Percentiles rank a stretch among this genome's conserved stretches.
Evolutionary conservation across 1,140 invertebrate genomes (phyloP).

Genomic region (Bradynema listronoti): DNA sequence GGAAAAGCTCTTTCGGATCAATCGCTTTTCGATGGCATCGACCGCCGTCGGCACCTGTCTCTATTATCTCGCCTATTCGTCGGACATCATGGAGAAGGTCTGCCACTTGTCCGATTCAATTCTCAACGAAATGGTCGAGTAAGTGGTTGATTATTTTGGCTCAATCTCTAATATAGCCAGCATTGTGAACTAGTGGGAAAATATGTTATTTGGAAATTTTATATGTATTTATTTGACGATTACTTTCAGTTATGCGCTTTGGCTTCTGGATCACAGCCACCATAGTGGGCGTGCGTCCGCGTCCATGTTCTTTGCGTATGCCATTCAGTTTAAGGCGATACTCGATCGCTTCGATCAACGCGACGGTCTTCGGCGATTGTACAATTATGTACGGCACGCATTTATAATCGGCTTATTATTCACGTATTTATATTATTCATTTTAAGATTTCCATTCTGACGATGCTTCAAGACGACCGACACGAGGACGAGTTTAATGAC

Average conservation of each 20-base stretch:
- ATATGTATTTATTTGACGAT: neutral
- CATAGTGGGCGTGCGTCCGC: slow-evolving; percentile 31
- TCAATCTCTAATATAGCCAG: neutral
- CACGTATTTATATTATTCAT: neutral
- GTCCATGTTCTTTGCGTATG: slow-evolving; percentile 35
- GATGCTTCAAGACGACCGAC: slow-evolving; percentile 16
- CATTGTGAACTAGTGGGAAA: no score
- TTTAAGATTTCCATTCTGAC: slow-evolving; percentile 27
- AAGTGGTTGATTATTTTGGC: slow-evolving; percentile 3
- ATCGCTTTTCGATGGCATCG: slow-evolving; percentile 31
- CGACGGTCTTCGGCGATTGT: slow-evolving; percentile 32
- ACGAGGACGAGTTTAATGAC: slow-evolving; percentile 18
- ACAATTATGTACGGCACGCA: slow-evolving; percentile 37
- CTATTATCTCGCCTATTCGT: slow-evolving; percentile 30
- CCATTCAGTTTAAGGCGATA: slow-evolving; percentile 27
- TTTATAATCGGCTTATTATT: neutral
- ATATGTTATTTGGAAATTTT: no score
- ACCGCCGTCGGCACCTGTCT: slow-evolving; percentile 39
- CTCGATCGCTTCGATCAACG: slow-evolving; percentile 35
- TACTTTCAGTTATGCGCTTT: slow-evolving; percentile 30
- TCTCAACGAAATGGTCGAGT: slow-evolving; percentile 36
- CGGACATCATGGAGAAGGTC: slow-evolving; percentile 36
- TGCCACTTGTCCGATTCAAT: slow-evolving; percentile 28
- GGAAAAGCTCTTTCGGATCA: slow-evolving; percentile 24
- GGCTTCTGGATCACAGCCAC: slow-evolving; percentile 34